Base-by-base conservation (phyloP, 1,140 invertebrate species). In the Cheumatopsyche charites region DNA sequence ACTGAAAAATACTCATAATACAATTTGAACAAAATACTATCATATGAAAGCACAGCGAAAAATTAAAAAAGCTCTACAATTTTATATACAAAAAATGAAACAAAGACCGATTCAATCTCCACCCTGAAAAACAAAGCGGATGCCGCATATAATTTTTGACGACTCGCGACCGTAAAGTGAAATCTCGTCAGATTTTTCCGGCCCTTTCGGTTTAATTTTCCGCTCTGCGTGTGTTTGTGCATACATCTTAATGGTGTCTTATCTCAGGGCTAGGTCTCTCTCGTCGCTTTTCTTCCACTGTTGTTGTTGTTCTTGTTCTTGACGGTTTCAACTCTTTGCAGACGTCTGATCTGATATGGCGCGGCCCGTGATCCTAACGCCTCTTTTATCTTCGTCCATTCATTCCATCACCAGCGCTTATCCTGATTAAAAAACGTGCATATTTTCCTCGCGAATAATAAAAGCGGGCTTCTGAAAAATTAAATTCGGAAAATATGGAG, bases 371-470 rank as follows among this genome's bases (percentile, higher is more conserved):
- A 19, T 52, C 47, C 47, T 52, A 52, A 52, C 65, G 66, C 66
- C 66, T 55, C 26, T 47, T 68, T 68, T 68, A 68, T 68, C 66
- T 68, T 1, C 26, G 42, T 68, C 47, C 66, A 68, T 68, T 68
- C 66, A 68, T 68, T 68, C 66, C 66, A 68, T 68, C 66, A 68
- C 25, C 66, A 26, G 11, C 47, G 66, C 66, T 68, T 68, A 68
- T 68, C 66, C 66, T 68, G 66, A 68, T 68, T 68, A 68, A 68
- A 68, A 68, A 68, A 52, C 47, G 25, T 68, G 66, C 66, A 68
- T 68, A 68, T 68, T 68, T 55, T 19, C 66, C 26, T 26, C 23
- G 66, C 26, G 66, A 68, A 63, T 63, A 63, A 63, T 42, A 43
- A 63, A 63, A 63, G 15, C 41, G 36, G 62, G 15, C 25, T 7